These are phyloP conservation scores for Podilymbus podiceps DNA, from an alignment of 2,113 vertebrate species.

Conservation along the genomic window DNA sequence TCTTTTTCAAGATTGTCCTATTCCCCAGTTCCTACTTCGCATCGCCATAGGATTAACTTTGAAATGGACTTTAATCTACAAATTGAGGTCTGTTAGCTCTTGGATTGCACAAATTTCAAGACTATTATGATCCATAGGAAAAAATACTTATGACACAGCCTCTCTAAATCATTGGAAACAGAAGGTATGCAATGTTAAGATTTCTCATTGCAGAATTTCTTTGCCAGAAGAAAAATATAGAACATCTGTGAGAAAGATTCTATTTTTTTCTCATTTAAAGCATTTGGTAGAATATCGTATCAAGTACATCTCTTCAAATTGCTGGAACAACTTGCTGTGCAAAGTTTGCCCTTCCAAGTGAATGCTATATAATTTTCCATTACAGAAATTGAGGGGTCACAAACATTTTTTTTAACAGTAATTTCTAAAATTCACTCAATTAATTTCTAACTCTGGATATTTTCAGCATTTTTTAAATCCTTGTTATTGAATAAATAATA, in stretches of 20 bases:
- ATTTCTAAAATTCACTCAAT: neutral
- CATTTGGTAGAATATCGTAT: neutral
- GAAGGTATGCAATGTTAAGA: neutral
- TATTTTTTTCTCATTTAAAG: neutral
- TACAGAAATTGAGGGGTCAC: neutral
- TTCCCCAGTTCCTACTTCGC: fast-evolving
- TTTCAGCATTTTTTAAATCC: fast-evolving
- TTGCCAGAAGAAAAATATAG: neutral
- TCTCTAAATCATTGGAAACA: neutral
- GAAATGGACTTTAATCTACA: neutral
- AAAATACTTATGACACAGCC: fast-evolving
- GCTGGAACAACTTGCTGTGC: neutral
- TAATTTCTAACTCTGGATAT: neutral
- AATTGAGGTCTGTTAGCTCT: neutral
- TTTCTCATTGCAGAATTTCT: neutral
- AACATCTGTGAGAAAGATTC: neutral
- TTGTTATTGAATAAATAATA: neutral
- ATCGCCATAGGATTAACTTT: fast-evolving
- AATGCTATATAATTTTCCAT: neutral
- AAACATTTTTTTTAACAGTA: neutral
- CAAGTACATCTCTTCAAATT: neutral
- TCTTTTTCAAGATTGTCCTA: neutral
- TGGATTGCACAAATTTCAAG: neutral
- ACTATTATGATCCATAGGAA: neutral
- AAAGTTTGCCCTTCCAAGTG: neutral